Percentiles rank a stretch among this genome's conserved stretches.
phyloP scores from a whole-genome alignment of 2,797 vertebrate species.

The Liparis tanakae region DNA sequence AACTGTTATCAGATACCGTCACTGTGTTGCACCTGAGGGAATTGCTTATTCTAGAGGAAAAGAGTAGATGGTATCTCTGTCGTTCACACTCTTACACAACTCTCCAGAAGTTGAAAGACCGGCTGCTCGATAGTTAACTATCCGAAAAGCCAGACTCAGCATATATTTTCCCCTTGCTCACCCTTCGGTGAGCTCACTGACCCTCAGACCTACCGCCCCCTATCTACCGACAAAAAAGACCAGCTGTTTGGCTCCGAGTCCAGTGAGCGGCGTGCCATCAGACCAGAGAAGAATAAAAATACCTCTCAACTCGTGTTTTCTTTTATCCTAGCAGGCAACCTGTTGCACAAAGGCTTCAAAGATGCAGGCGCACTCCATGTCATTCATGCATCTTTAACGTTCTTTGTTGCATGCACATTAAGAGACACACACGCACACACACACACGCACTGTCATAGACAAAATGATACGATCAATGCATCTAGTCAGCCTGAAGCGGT shows the following conservation, averaged over 20 bases:
- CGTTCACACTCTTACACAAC: conserved; percentile 78
- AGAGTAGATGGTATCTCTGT: conserved; percentile 50
- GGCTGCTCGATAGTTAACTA: conserved; percentile 80
- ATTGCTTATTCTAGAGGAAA: conserved; percentile 70
- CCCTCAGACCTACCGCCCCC: conserved; percentile 82
- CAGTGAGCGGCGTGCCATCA: conserved; percentile 55
- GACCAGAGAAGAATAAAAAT: conserved; percentile 28
- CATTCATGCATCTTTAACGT: conserved; percentile 40
- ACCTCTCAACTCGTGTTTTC: background rate
- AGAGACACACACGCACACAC: background rate
- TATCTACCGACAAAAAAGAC: conserved; percentile 68
- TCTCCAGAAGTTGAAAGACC: conserved; percentile 77
- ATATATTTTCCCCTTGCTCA: conserved; percentile 76
- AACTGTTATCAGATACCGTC: conserved; percentile 50
- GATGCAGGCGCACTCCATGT: background rate
- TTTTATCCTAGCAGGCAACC: conserved; percentile 11
- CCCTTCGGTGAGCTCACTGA: conserved; percentile 73
- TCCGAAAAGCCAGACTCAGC: conserved; percentile 80
- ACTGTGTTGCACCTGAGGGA: conserved; percentile 58
- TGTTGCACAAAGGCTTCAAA: conserved; percentile 44
- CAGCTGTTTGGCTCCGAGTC: conserved; percentile 66
- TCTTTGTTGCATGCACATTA: conserved; percentile 37
- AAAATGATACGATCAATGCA: conserved; percentile 42
- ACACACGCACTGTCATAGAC: too few relatives aligned
- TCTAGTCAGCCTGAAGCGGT: conserved; percentile 23